Evolutionary conservation across 2,113 vertebrate species (phyloP).

Genomic region (Colinus virginianus): DNA sequence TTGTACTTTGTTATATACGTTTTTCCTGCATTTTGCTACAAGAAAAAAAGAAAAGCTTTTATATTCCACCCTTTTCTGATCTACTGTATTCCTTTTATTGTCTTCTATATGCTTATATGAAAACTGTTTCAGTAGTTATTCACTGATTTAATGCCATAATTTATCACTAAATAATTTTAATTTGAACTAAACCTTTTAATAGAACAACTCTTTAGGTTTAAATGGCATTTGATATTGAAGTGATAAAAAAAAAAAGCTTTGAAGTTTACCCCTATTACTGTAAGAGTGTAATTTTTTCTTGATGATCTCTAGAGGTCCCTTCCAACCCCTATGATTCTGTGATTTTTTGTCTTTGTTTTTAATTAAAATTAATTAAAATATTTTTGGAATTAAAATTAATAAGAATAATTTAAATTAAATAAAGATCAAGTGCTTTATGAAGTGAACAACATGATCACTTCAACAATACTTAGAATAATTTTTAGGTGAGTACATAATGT

Average conservation of each 20-base stretch:
- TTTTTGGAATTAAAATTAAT: too few relatives aligned
- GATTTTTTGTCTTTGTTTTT: neutral
- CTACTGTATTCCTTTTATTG: neutral
- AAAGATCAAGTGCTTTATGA: neutral
- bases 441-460: neutral
- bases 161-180: neutral
- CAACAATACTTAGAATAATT: neutral
- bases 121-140: neutral
- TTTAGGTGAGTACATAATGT: neutral
- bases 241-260: neutral
- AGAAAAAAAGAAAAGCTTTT: neutral
- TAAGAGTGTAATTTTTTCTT: neutral
- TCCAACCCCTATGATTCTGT: neutral
- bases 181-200: neutral
- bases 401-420: too few relatives aligned
- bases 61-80: neutral
- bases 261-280: neutral
- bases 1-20: neutral
- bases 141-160: neutral
- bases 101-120: neutral
- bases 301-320: too few relatives aligned
- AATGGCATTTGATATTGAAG: neutral
- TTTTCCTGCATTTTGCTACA: neutral
- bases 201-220: neutral
- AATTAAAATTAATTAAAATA: neutral